Evolutionary conservation across 2,113 vertebrate species (phyloP), one percentile per base, ranked within the genome.

Genomic region (Stomatorhinus ivindoensis): DNA sequence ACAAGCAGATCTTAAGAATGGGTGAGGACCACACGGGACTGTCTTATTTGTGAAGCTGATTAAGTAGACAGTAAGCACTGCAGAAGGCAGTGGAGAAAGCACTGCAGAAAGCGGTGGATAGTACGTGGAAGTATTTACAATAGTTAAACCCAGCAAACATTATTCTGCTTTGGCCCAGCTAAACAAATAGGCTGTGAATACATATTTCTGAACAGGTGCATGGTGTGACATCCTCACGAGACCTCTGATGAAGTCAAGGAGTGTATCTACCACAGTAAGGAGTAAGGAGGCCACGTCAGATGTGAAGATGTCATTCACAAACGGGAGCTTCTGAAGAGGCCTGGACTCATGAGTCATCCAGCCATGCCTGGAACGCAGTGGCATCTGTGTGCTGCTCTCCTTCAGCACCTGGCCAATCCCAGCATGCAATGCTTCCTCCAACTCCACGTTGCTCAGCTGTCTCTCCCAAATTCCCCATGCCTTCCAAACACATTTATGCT

Each of bases 401-500:
- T 61, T 88, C 88, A 55, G 89, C 89, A 90, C 89, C 91, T 91
- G 90, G 65, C 88, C 31, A 53, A 31, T 31, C 35, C 86, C 82
- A 51, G n/a, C 31, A 3, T 7, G 1, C 0, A 17, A 0, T 0
- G 0, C 3, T 15, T 21, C n/a, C 35, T 48, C 76, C 82, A 84
- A 24, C 19, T 3, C 21, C 10, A 11, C 7, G 47, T 11, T 27
- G 11, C 19, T 6, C 83, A 86, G 47, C 73, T 86, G 24, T 86
- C 47, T 48, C 47, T 2, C 27, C 73, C 35, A 15, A 42, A 35
- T 42, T 42, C 39, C 73, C 35, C 35, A 42, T 19, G 35, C 73
- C n/a, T 73, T 35, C 65, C 65, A 31, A 35, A 73, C 31, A 31
- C 1, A 3, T 73, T 73, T 31, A 11, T 73, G n/a, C 65, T 42